Evolutionary conservation across 2,113 vertebrate species (phyloP).

Genomic region (Melanerpes formicivorus): DNA sequence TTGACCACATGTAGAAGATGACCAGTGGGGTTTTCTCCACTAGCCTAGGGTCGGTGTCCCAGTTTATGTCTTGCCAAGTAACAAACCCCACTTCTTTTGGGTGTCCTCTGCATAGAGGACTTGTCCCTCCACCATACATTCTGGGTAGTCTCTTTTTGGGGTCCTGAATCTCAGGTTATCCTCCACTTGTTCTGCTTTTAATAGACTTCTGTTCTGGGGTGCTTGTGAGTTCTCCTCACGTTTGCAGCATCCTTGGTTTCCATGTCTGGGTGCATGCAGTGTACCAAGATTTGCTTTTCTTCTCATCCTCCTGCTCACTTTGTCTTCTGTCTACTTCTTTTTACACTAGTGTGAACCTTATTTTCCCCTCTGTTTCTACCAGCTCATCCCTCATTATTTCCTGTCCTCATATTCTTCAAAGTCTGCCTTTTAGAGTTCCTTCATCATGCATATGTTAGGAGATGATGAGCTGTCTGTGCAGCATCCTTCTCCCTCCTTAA

Average conservation of each 20-base stretch:
- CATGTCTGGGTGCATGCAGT: no score
- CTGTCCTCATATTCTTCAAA: neutral
- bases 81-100: neutral
- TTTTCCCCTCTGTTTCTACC: neutral
- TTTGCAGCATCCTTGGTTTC: neutral
- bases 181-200: neutral
- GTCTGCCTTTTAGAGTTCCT: neutral
- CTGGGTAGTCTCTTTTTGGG: neutral
- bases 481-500: neutral
- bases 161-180: neutral
- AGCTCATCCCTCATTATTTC: neutral
- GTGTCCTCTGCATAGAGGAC: neutral
- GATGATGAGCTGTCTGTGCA: neutral
- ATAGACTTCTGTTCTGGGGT: neutral
- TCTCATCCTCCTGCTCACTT: neutral
- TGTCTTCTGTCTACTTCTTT: neutral
- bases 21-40: neutral
- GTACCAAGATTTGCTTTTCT: neutral
- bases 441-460: neutral
- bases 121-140: neutral
- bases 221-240: neutral
- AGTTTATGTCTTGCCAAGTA: neutral
- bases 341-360: neutral
- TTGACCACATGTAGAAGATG: neutral
- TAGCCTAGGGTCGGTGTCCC: neutral